phyloP scores from a whole-genome alignment of 2,113 vertebrate genomes.

The Bothrops jararaca region DNA sequence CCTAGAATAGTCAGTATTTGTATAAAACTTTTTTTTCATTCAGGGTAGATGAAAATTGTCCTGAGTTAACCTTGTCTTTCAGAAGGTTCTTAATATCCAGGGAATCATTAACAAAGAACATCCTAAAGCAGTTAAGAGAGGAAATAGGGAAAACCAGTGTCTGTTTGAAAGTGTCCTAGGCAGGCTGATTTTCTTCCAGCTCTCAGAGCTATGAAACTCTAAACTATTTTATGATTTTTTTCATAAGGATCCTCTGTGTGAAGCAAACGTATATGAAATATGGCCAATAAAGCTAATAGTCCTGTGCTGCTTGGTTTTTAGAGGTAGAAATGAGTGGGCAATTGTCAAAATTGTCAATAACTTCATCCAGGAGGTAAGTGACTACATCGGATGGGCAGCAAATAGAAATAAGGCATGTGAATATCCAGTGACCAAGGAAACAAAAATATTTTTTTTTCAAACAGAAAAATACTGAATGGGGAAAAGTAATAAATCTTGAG shows the following conservation, averaged over 20 bases:
- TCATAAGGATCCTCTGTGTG: too few relatives aligned
- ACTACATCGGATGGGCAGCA: background rate
- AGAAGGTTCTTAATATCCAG: too few relatives aligned
- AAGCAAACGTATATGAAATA: background rate
- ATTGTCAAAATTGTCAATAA: background rate
- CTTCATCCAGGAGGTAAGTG: background rate
- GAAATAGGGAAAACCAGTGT: too few relatives aligned
- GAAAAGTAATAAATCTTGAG: background rate
- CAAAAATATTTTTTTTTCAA: background rate
- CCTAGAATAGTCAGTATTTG: background rate
- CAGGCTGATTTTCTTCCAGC: background rate
- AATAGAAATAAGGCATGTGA: background rate
- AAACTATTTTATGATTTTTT: background rate
- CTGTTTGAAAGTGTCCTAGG: background rate
- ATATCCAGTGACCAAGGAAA: background rate
- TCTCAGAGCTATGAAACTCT: background rate
- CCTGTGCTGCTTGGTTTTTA: background rate
- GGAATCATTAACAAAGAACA: too few relatives aligned
- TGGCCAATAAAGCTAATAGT: too few relatives aligned
- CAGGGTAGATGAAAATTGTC: background rate
- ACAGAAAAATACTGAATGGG: background rate
- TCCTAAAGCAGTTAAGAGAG: too few relatives aligned
- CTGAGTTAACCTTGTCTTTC: too few relatives aligned
- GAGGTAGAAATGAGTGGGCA: background rate
- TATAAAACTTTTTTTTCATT: background rate